A percentile compares a stretch with the other conserved stretches of the same genome.
Conservation (phyloP, 2,113 vertebrate species). For the Leptocoma aspasia region DNA sequence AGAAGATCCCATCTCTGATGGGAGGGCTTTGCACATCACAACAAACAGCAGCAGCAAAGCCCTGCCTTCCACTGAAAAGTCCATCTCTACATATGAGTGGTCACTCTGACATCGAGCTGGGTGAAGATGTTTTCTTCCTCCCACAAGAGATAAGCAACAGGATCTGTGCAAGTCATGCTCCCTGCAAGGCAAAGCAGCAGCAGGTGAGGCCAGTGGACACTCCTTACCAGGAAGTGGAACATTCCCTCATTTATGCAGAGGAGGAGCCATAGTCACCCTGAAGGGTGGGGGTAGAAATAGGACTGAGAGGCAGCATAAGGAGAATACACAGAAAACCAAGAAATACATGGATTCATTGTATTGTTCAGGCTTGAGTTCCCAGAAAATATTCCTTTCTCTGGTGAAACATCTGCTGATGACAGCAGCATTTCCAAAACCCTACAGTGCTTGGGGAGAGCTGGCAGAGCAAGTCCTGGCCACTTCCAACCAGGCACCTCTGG, state of each 20-base stretch:
- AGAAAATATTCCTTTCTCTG: background rate
- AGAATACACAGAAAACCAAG: background rate
- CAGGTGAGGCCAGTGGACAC: background rate
- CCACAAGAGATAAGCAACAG: background rate
- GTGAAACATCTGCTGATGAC: background rate
- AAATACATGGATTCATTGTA: rapidly evolving
- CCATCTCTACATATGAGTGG: rapidly evolving
- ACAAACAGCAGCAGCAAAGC: background rate
- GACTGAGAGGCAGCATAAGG: background rate
- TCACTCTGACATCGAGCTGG: background rate
- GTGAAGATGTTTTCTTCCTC: background rate
- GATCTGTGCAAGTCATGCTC: background rate
- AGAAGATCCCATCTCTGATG: background rate
- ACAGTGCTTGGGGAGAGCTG: background rate
- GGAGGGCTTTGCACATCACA: background rate
- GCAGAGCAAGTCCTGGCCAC: background rate
- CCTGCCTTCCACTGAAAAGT: background rate
- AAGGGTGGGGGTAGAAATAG: background rate
- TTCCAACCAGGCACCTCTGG: background rate
- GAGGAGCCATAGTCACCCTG: background rate
- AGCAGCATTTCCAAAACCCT: background rate
- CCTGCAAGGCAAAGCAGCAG: background rate
- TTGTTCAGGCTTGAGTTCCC: background rate
- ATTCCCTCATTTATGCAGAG: background rate
- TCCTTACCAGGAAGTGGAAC: background rate